Evolutionary conservation across 2,113 vertebrate species (phyloP).

Genomic region (Nesoenas mayeri): DNA sequence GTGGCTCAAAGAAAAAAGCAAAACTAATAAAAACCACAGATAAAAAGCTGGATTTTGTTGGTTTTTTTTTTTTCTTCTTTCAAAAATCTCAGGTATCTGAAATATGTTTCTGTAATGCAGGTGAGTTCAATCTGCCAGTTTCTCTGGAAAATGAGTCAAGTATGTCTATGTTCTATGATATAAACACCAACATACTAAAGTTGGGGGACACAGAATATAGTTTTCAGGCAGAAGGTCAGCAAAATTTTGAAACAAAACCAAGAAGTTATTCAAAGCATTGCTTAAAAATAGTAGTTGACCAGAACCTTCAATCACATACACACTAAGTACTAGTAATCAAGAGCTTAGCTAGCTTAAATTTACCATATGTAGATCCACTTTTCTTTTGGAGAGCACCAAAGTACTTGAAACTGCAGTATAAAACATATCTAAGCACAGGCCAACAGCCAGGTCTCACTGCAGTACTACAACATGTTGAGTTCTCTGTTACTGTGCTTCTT

Average conservation of each 20-base stretch:
- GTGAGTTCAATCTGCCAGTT: neutral
- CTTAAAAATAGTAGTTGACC: neutral
- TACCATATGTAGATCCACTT: neutral
- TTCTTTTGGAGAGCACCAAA: too few relatives aligned
- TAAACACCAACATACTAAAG: neutral
- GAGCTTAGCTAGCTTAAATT: neutral
- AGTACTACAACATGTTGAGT: neutral
- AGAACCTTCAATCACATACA: neutral
- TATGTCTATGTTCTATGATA: neutral
- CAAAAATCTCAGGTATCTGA: neutral
- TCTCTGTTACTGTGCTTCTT: neutral
- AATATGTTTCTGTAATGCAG: neutral
- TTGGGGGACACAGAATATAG: fast-evolving
- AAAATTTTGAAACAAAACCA: too few relatives aligned
- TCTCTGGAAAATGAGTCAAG: neutral
- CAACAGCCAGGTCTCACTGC: neutral
- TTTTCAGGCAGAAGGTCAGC: neutral
- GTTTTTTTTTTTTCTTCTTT: neutral
- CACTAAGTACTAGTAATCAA: neutral
- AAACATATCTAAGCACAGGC: fast-evolving
- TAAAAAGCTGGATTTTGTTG: neutral
- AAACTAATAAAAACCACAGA: neutral
- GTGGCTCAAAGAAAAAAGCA: neutral
- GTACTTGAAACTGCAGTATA: too few relatives aligned
- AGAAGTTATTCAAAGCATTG: neutral